Percentiles rank a stretch among this genome's conserved stretches.
Conservation (phyloP, 2,797 vertebrate genomes). For the Adrianichthys oophorus region DNA sequence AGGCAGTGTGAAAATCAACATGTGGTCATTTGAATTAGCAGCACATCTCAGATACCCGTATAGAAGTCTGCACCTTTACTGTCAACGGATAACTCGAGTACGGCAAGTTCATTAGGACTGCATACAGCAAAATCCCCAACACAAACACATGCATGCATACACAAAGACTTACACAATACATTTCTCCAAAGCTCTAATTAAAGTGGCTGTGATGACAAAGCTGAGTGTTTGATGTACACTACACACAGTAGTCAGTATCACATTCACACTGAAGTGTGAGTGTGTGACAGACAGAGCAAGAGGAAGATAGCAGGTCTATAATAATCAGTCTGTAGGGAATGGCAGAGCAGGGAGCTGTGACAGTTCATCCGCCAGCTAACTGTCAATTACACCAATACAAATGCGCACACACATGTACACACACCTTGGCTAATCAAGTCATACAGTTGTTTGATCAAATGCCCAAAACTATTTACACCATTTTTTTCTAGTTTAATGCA, state of each 20-base stretch:
- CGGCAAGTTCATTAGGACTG: constrained; percentile 50
- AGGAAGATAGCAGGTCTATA: constrained; percentile 63
- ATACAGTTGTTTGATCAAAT: constrained; percentile 44
- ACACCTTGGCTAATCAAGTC: constrained; percentile 48
- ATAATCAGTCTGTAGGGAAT: constrained; percentile 68
- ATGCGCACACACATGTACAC: constrained; percentile 8
- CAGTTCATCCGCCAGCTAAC: constrained; percentile 64
- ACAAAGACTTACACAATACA: constrained; percentile 6
- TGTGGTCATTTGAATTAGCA: constrained; percentile 20
- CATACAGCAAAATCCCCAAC: constrained; percentile 10
- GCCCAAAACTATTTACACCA: constrained; percentile 39
- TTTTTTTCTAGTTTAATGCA: constrained; percentile 1
- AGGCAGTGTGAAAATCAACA: constrained; percentile 14
- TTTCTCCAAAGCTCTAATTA: constrained; percentile 64
- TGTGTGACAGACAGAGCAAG: constrained; percentile 9
- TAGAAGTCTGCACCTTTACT: constrained; percentile 41
- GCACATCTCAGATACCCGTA: constrained; percentile 14
- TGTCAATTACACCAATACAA: constrained; percentile 51
- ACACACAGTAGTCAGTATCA: constrained; percentile 58
- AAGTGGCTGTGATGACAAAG: constrained; percentile 67
- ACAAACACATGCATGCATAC: constrained; percentile 6
- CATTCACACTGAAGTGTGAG: constrained; percentile 31
- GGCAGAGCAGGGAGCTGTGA: constrained; percentile 62
- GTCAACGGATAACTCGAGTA: constrained; percentile 49
- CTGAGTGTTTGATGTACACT: constrained; percentile 61